These are phyloP conservation scores for Plectropomus leopardus DNA, from an alignment of 2,113 vertebrate species.

Conservation along the genomic window DNA sequence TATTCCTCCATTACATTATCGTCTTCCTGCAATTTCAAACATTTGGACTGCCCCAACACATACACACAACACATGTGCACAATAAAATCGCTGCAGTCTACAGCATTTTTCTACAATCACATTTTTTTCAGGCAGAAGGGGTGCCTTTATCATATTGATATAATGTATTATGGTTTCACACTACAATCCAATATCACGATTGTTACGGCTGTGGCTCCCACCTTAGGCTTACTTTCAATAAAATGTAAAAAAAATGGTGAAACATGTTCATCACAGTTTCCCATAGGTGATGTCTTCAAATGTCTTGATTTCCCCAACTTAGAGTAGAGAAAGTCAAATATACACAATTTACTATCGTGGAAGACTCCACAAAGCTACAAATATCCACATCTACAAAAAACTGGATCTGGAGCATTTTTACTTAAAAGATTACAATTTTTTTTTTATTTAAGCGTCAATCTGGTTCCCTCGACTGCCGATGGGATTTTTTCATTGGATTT, in stretches of 20 bases:
- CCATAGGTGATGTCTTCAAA: neutral
- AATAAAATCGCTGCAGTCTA: neutral
- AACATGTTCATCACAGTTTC: neutral
- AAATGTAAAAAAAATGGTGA: too few relatives aligned
- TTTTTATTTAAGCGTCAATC: too few relatives aligned
- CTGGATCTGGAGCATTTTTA: neutral
- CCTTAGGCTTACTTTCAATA: too few relatives aligned
- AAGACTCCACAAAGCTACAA: neutral
- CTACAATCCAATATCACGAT: neutral
- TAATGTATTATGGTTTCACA: neutral
- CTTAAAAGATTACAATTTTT: too few relatives aligned
- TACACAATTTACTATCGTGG: neutral
- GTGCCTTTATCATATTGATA: neutral
- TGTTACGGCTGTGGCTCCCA: too few relatives aligned
- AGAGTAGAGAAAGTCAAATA: neutral
- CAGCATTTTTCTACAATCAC: neutral
- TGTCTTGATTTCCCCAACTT: neutral
- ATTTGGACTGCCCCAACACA: neutral
- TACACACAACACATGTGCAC: neutral
- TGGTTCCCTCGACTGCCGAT: too few relatives aligned
- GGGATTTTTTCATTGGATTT: too few relatives aligned
- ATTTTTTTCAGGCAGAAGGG: neutral
- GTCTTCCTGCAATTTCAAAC: neutral
- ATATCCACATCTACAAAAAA: neutral
- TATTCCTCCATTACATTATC: neutral